Conservation (phyloP, 2,888 invertebrate genomes). For the Drosophila monieri region DNA sequence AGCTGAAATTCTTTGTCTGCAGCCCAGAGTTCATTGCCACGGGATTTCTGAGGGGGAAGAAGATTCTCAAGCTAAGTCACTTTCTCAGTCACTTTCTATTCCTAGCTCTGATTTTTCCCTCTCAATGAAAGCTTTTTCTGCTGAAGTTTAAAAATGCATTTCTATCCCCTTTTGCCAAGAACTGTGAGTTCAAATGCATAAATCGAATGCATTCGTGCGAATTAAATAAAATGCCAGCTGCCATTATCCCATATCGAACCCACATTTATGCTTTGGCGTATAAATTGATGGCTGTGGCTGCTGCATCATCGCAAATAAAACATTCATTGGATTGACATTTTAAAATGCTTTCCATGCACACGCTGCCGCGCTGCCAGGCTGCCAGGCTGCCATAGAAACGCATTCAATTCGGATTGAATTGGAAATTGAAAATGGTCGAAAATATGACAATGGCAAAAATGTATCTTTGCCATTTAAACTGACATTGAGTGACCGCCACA, state of each 20-base stretch:
- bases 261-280: constrained; percentile 30
- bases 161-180: not conserved
- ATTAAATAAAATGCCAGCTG: constrained; percentile 36
- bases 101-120: constrained; percentile 7
- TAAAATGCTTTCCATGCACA: constrained; percentile 64
- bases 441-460: constrained; percentile 35
- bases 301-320: constrained; percentile 43
- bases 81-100: constrained; percentile 50
- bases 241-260: constrained; percentile 37
- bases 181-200: constrained; percentile 20
- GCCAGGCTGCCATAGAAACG: constrained; percentile 29
- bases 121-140: constrained; percentile 20
- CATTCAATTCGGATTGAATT: constrained; percentile 1
- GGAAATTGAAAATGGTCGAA: constrained; percentile 27
- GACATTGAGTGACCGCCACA: constrained; percentile 29
- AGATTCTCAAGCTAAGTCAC: constrained; percentile 39
- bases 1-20: constrained; percentile 34
- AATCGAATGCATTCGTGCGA: constrained; percentile 39
- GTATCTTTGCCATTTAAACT: constrained; percentile 33
- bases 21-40: constrained; percentile 68
- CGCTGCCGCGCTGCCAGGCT: constrained; percentile 13
- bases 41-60: constrained; percentile 3
- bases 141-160: constrained; percentile 26
- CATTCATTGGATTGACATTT: constrained; percentile 68
- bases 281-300: constrained; percentile 36